Conservation (phyloP, 2,797 vertebrate species). For the Falco concolor region DNA sequence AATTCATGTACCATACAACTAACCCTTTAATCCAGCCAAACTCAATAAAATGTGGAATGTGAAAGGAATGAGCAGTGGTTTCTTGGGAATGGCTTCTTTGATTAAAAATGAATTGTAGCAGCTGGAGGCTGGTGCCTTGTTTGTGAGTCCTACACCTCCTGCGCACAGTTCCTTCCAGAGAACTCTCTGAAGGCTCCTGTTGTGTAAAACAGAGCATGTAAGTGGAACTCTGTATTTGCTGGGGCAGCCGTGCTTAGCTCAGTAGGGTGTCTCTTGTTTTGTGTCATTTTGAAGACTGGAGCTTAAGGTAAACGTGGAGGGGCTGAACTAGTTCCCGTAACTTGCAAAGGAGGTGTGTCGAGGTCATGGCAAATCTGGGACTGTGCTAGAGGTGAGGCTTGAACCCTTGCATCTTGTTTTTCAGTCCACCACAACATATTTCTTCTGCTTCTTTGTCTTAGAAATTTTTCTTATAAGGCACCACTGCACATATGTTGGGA, state of each 20-base stretch:
- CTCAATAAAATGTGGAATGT: slow-evolving; percentile 14
- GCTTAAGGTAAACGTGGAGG: neutral
- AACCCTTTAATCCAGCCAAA: neutral
- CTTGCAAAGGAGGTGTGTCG: accelerated
- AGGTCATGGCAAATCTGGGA: neutral
- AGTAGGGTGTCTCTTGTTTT: too few relatives aligned
- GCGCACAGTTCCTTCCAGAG: accelerated
- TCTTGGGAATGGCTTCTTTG: neutral
- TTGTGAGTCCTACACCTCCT: neutral
- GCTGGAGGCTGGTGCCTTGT: neutral
- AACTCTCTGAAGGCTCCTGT: neutral
- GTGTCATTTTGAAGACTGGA: neutral
- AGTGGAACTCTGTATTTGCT: neutral
- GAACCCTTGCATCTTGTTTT: neutral
- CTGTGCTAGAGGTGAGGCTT: neutral
- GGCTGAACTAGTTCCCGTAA: neutral
- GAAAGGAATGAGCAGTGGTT: neutral
- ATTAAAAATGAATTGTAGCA: neutral
- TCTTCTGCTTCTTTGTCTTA: neutral
- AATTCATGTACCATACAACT: neutral
- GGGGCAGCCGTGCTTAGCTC: accelerated
- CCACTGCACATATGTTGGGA: neutral
- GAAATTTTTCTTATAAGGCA: neutral
- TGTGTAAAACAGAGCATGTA: too few relatives aligned
- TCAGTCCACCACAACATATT: neutral